Evolutionary conservation across 1,140 invertebrate genomes (phyloP).

Genomic region (Drosophila mojavensis): DNA sequence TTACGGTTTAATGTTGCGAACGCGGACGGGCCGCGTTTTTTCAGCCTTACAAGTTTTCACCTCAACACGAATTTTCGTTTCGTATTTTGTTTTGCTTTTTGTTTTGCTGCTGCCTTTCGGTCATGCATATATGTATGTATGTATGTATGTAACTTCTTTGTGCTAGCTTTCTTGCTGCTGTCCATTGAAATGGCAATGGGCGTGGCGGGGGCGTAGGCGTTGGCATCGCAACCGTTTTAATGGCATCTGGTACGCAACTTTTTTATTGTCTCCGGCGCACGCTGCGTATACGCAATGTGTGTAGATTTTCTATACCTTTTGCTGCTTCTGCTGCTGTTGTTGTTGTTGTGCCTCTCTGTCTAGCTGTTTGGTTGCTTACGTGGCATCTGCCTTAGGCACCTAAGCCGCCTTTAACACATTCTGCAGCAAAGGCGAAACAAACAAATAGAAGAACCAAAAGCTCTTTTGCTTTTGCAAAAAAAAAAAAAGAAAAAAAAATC

Average conservation of each 20-base stretch:
- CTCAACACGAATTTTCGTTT: conserved; percentile 36
- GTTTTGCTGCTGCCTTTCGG: conserved; percentile 38
- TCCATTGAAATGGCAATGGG: conserved; percentile 47
- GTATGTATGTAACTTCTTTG: neutral
- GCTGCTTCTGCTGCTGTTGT: neutral
- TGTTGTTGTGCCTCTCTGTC: conserved; percentile 6
- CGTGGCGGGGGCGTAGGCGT: conserved; percentile 53
- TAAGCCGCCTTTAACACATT: conserved; percentile 40
- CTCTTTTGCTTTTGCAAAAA: conserved; percentile 38
- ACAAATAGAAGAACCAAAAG: neutral
- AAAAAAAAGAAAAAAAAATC: conserved; percentile 24
- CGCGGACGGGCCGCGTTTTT: conserved; percentile 3
- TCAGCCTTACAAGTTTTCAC: conserved; percentile 65
- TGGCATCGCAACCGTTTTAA: conserved; percentile 67
- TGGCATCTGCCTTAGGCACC: conserved; percentile 48
- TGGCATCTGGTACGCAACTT: conserved; percentile 69
- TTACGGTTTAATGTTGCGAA: conserved; percentile 11
- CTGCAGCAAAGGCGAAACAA: conserved; percentile 1
- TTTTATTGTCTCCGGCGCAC: conserved; percentile 54
- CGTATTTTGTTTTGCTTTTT: conserved; percentile 20
- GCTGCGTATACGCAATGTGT: conserved; percentile 72
- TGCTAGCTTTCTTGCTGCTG: too few relatives aligned
- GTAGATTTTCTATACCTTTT: conserved; percentile 1
- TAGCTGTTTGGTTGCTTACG: conserved; percentile 55
- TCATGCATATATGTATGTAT: conserved; percentile 6